phyloP scores from a whole-genome alignment of 2,888 invertebrate genomes.

The Lysandra bellargus region DNA sequence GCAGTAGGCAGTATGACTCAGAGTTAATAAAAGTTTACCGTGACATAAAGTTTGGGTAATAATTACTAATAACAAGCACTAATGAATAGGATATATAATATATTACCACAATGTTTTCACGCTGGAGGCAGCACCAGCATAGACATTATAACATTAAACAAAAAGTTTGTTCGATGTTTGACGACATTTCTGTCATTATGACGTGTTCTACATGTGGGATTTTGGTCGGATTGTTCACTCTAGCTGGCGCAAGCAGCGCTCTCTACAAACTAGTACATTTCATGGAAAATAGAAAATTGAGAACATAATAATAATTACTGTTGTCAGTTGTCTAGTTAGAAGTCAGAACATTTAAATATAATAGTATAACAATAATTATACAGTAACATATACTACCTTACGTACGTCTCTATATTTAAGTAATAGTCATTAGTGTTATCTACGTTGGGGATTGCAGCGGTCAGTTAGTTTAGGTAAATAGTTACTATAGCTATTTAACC shows the following conservation, averaged over 20 bases:
- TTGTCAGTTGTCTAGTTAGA: background rate
- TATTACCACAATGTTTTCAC: too few relatives aligned
- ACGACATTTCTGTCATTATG: too few relatives aligned
- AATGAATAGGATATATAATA: background rate
- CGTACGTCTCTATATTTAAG: too few relatives aligned
- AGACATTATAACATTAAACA: too few relatives aligned
- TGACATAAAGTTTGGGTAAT: conserved; percentile 5
- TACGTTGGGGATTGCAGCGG: background rate
- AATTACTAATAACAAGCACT: background rate
- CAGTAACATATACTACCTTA: too few relatives aligned
- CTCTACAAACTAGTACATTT: background rate
- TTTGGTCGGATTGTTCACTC: too few relatives aligned
- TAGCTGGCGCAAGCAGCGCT: too few relatives aligned
- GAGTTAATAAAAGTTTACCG: conserved; percentile 4
- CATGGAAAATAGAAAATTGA: background rate
- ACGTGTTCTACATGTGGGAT: too few relatives aligned
- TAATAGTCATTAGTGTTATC: background rate
- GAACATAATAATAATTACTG: background rate
- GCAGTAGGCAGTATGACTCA: conserved; percentile 18
- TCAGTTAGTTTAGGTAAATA: background rate
- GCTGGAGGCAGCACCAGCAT: background rate
- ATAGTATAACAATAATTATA: too few relatives aligned
- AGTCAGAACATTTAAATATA: background rate
- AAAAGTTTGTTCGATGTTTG: too few relatives aligned
- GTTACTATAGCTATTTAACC: background rate